Percentiles rank a stretch among this genome's conserved stretches.
Conservation (phyloP, 1,140 invertebrate species). For the Acromyrmex heyeri region DNA sequence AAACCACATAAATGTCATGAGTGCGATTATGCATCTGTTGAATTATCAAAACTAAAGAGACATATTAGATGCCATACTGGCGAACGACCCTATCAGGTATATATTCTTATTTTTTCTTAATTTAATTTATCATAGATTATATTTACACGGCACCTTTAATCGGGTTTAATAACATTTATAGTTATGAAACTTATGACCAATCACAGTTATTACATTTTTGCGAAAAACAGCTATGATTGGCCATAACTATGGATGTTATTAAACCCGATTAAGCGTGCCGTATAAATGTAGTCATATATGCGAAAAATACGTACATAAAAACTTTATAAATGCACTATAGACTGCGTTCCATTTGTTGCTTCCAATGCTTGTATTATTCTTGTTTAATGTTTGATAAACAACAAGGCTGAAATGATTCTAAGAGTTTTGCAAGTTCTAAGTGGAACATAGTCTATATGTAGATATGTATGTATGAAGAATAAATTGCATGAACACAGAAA, state of each 20-base stretch:
- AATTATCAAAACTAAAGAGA: constrained; percentile 96
- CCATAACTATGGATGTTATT: no score
- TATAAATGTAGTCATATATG: neutral
- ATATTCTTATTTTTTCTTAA: constrained; percentile 35
- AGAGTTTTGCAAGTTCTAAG: no score
- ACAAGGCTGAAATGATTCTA: no score
- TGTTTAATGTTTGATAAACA: no score
- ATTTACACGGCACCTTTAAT: no score
- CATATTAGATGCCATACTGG: constrained; percentile 98
- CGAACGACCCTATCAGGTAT: constrained; percentile 92
- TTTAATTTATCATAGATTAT: neutral
- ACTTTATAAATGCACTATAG: neutral
- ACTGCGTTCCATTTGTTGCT: neutral
- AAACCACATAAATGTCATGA: constrained; percentile 98
- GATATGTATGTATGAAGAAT: neutral
- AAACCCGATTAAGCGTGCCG: no score
- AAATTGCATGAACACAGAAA: neutral
- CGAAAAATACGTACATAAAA: neutral
- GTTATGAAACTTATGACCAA: no score
- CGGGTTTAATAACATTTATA: no score
- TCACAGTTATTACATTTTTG: no score
- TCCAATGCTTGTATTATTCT: no score
- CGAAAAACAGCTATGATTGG: no score
- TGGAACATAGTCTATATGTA: no score
- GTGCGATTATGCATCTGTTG: constrained; percentile 98